These are phyloP conservation scores for Limnephilus marmoratus DNA, from an alignment of 2,888 invertebrate genomes.

Conservation along the genomic window DNA sequence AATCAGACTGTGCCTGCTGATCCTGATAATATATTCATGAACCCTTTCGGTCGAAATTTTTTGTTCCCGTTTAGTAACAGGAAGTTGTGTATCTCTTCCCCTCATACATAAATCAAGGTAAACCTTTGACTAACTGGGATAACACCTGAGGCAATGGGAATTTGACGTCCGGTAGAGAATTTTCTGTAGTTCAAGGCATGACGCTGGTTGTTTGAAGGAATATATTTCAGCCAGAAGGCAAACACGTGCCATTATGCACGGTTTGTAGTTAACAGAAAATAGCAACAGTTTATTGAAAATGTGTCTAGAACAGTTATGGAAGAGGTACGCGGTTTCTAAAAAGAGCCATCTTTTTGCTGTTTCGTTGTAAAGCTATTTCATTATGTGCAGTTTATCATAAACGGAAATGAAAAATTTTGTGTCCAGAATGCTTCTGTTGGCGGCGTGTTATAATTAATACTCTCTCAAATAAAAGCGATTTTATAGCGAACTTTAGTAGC, in stretches of 20 bases:
- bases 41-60: neutral
- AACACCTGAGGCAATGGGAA: constrained; percentile 4
- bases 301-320: neutral
- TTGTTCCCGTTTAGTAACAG: neutral
- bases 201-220: neutral
- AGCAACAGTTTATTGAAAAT: neutral
- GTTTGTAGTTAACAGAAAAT: neutral
- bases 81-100: constrained; percentile 9
- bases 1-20: neutral
- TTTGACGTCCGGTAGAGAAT: neutral
- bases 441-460: neutral
- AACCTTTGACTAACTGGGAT: constrained; percentile 18
- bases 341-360: neutral
- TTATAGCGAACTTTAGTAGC: too few species aligned
- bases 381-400: neutral
- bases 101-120: constrained; percentile 35
- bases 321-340: neutral
- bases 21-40: neutral
- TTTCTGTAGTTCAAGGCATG: neutral
- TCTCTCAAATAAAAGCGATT: too few species aligned
- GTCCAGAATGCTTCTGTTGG: neutral
- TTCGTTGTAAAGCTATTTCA: neutral
- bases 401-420: neutral
- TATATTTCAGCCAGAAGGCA: neutral
- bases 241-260: neutral